Percentiles rank a stretch among this genome's conserved stretches.
Conservation (phyloP, 64 coral and sea anemone genomes). For the Pachyseris speciosa region DNA sequence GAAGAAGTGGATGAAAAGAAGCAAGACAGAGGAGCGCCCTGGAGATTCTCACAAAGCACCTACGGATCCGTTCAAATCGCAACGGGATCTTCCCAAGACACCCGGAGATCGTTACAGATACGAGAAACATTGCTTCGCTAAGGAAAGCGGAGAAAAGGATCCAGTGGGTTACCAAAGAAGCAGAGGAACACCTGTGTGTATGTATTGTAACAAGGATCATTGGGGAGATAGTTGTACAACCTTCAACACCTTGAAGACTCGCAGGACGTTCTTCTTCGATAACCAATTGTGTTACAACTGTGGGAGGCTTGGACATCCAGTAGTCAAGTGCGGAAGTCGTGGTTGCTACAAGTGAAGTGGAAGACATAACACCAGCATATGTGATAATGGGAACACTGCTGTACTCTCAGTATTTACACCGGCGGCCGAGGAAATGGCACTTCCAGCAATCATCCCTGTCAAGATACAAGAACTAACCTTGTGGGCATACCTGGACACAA, state of each 20-base stretch:
- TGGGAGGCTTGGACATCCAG: constrained; percentile 25
- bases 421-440: constrained; percentile 19
- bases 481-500: constrained; percentile 77
- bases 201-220: constrained; percentile 58
- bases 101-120: constrained; percentile 15
- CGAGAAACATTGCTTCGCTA: constrained; percentile 60
- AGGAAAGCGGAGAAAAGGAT: constrained; percentile 6
- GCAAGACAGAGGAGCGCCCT: constrained; percentile 50
- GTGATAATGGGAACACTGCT: constrained; percentile 13
- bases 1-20: constrained; percentile 72
- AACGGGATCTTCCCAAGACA: no score
- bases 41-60: constrained; percentile 13
- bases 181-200: constrained; percentile 3
- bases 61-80: neutral
- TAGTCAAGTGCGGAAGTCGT: constrained; percentile 30
- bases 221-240: constrained; percentile 49
- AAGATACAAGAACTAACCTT: constrained; percentile 47
- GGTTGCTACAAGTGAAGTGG: constrained; percentile 60
- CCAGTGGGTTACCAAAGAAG: neutral
- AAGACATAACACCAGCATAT: constrained; percentile 63
- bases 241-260: constrained; percentile 15
- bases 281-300: constrained; percentile 68
- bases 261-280: constrained; percentile 49
- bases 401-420: constrained; percentile 31
- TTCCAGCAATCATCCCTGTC: constrained; percentile 63